Conservation (phyloP, 2,797 vertebrate genomes). For the Hapalemur alaotrensis region DNA sequence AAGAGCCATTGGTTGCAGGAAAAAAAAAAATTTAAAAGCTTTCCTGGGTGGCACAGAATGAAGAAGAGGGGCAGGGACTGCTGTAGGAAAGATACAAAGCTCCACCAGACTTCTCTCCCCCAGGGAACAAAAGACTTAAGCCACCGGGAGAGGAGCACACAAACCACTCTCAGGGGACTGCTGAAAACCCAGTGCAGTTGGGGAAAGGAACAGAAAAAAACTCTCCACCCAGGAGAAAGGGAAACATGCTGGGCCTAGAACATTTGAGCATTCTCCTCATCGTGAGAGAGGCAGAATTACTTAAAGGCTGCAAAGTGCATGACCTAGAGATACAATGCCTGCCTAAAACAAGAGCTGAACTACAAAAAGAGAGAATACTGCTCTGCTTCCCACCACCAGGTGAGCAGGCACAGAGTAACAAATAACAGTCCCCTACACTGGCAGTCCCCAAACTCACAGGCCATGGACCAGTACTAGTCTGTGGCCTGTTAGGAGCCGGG, state of each 20-base stretch:
- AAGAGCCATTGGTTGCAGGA: background rate
- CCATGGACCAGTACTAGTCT: too few relatives aligned
- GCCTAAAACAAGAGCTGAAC: background rate
- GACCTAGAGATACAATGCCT: background rate
- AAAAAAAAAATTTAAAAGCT: background rate
- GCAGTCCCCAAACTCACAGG: too few relatives aligned
- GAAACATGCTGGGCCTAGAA: background rate
- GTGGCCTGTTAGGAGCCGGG: too few relatives aligned
- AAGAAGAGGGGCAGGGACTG: fast-evolving
- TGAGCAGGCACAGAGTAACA: background rate
- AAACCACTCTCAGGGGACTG: too few relatives aligned
- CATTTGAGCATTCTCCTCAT: background rate
- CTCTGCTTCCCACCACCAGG: background rate
- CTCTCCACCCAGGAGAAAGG: background rate
- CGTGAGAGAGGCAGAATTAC: background rate
- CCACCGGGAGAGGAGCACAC: background rate
- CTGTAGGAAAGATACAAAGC: background rate
- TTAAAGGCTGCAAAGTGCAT: background rate
- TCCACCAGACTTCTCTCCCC: too few relatives aligned
- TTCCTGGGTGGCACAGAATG: background rate
- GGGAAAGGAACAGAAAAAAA: background rate
- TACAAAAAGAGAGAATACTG: background rate
- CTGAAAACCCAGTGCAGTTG: background rate
- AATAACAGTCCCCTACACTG: background rate
- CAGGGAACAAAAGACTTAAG: background rate